A percentile compares a stretch with the other conserved stretches of the same genome.
Evolutionary conservation across 2,797 vertebrate species (phyloP).

Genomic region (Graptemys geographica): DNA sequence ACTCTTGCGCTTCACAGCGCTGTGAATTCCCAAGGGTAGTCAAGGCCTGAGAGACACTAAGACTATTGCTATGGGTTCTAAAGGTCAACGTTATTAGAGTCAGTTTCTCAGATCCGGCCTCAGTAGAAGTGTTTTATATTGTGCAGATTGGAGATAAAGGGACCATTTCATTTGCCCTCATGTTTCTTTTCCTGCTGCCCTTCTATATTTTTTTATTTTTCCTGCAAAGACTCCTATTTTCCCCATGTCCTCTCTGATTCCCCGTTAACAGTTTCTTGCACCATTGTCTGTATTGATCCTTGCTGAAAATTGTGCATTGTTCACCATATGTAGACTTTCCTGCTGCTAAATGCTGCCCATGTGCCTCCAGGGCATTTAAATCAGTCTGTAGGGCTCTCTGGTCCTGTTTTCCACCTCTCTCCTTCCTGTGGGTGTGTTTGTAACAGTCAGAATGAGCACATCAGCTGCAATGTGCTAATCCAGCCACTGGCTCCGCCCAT

Average conservation of each 20-base stretch:
- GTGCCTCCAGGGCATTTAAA: constrained; percentile 68
- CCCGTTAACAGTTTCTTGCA: constrained; percentile 52
- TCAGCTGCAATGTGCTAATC: fast-evolving
- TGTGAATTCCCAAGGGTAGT: no score
- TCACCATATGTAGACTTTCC: constrained; percentile 54
- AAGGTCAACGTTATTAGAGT: not conserved
- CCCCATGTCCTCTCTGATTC: constrained; percentile 24
- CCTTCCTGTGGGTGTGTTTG: not conserved
- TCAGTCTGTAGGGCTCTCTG: constrained; percentile 55
- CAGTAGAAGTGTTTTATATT: fast-evolving
- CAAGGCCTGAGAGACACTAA: not conserved
- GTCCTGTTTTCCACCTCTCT: constrained; percentile 56
- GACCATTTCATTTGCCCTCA: constrained; percentile 18
- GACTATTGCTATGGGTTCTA: constrained; percentile 29
- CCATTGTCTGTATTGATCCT: constrained; percentile 62
- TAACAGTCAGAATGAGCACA: not conserved
- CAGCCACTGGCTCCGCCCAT: fast-evolving
- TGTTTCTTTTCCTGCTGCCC: constrained; percentile 8
- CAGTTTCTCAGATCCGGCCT: constrained; percentile 10
- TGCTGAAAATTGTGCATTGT: constrained; percentile 41
- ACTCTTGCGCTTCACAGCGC: no score
- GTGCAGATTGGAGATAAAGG: not conserved
- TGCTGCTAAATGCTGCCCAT: constrained; percentile 67
- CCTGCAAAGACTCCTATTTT: not conserved
- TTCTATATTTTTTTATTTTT: constrained; percentile 30